These are phyloP conservation scores for Halichoerus grypus DNA, from an alignment of 2,113 vertebrate species.

Conservation along the genomic window DNA sequence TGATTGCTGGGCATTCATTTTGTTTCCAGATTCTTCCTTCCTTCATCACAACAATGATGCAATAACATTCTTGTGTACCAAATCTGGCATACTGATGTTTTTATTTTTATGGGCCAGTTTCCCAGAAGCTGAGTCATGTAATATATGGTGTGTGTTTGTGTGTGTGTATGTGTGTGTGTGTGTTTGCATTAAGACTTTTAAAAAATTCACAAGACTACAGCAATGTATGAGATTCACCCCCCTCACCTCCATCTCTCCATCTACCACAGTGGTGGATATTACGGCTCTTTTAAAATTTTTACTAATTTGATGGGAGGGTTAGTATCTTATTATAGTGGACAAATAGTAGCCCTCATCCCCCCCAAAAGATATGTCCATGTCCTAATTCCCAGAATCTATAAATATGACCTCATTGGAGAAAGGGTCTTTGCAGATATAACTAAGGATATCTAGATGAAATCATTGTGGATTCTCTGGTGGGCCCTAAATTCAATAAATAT, in stretches of 20 bases:
- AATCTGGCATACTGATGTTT: constrained; percentile 11
- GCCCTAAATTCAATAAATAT: not conserved
- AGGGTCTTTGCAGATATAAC: not conserved
- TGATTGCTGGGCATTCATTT: not conserved
- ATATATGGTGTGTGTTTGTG: not conserved
- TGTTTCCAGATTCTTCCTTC: constrained; percentile 29
- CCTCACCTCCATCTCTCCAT: not conserved
- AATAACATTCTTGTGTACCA: not conserved
- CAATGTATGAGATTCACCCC: not conserved
- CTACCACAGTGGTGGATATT: not conserved
- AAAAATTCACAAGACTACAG: constrained; percentile 32
- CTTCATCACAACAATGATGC: not conserved
- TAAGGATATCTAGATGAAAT: not conserved
- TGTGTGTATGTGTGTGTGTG: not conserved
- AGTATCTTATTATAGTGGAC: not conserved
- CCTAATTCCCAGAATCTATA: not conserved
- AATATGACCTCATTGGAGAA: not conserved
- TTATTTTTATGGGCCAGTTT: constrained; percentile 54
- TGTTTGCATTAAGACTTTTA: constrained; percentile 36
- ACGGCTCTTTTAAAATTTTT: not conserved
- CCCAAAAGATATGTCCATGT: not conserved
- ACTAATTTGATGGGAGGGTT: not conserved
- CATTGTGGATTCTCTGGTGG: not conserved
- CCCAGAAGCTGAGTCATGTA: constrained; percentile 60
- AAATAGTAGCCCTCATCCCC: fast-evolving